phyloP scores from a whole-genome alignment of 2,888 invertebrate species.

The Acleris literana region DNA sequence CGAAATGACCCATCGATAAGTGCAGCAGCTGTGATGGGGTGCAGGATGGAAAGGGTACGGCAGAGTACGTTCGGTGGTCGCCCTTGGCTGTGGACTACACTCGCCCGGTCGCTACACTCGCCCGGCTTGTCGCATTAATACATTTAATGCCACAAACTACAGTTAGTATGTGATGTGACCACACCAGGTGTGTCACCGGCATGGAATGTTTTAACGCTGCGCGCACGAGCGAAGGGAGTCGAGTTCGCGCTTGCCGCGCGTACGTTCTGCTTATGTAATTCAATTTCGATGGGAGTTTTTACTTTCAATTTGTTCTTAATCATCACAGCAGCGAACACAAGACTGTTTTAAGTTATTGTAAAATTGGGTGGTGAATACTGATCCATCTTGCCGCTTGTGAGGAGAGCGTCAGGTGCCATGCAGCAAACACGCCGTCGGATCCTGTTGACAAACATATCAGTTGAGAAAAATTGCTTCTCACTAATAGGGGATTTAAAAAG shows the following conservation, averaged over 20 bases:
- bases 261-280: slow-evolving; percentile 49
- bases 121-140: slow-evolving; percentile 38
- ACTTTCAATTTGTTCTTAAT: slow-evolving; percentile 20
- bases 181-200: too few species aligned
- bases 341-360: slow-evolving; percentile 15
- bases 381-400: slow-evolving; percentile 21
- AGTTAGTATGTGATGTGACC: too few species aligned
- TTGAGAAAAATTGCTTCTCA: too few species aligned
- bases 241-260: slow-evolving; percentile 62
- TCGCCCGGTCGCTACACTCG: slow-evolving; percentile 55
- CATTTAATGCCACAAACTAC: too few species aligned
- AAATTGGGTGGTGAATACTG: slow-evolving; percentile 24
- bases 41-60: slow-evolving; percentile 31
- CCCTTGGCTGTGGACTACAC: slow-evolving; percentile 76
- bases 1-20: slow-evolving; percentile 68
- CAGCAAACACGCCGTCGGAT: slow-evolving; percentile 16
- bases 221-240: slow-evolving; percentile 52
- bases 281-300: slow-evolving; percentile 17
- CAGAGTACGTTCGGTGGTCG: slow-evolving; percentile 68
- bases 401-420: neutral
- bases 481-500: too few species aligned
- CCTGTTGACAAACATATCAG: slow-evolving; percentile 26
- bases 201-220: slow-evolving; percentile 12
- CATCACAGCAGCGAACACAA: slow-evolving; percentile 52
- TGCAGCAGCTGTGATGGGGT: slow-evolving; percentile 49